These are phyloP conservation scores for Empis stercorea DNA, from an alignment of 2,888 invertebrate genomes.

Conservation along the genomic window DNA sequence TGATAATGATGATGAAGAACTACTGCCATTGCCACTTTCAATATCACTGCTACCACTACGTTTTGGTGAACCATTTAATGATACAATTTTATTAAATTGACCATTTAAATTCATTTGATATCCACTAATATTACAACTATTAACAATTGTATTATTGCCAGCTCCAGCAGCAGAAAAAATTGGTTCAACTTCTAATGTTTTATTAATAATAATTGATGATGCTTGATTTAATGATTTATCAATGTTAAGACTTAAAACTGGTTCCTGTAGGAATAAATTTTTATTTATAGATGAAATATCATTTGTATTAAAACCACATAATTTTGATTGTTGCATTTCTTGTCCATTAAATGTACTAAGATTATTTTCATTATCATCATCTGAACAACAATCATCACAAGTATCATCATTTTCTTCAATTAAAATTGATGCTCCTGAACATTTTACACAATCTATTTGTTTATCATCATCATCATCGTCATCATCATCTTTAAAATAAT, in stretches of 20 bases:
- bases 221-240: slow-evolving; percentile 35
- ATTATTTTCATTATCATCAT: neutral
- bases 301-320: neutral
- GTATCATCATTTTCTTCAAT: neutral
- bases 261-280: slow-evolving; percentile 35
- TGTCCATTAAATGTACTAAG: slow-evolving; percentile 10
- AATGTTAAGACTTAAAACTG: slow-evolving; percentile 33
- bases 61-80: slow-evolving; percentile 22
- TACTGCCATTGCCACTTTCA: slow-evolving; percentile 4
- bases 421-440: neutral
- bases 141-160: neutral
- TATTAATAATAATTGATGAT: slow-evolving; percentile 34
- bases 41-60: slow-evolving; percentile 4
- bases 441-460: neutral
- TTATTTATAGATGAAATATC: slow-evolving; percentile 9
- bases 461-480: neutral
- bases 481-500: neutral
- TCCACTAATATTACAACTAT: slow-evolving; percentile 1
- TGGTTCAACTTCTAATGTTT: slow-evolving; percentile 28
- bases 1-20: slow-evolving; percentile 3
- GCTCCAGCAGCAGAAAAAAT: slow-evolving; percentile 21
- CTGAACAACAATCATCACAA: neutral
- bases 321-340: slow-evolving; percentile 10
- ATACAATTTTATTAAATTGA: slow-evolving; percentile 32
- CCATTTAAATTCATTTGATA: slow-evolving; percentile 23